These are phyloP conservation scores for Coenobita brevimanus DNA, from an alignment of 1,140 invertebrate genomes.

Conservation along the genomic window DNA sequence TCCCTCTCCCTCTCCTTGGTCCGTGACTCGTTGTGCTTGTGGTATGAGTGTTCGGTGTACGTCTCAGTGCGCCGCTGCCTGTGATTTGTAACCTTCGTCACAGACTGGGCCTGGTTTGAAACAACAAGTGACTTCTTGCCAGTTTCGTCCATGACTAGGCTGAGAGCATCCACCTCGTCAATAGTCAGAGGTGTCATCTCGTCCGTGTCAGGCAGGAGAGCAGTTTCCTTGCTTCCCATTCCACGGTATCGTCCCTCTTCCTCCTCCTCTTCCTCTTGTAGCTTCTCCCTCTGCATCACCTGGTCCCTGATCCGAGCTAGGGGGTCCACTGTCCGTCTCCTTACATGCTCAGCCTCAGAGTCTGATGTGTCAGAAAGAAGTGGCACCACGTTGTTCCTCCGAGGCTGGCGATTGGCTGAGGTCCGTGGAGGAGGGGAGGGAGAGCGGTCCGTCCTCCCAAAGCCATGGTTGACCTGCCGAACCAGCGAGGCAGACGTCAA, in stretches of 20 bases:
- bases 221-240: neutral
- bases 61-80: constrained; percentile 7
- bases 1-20: constrained; percentile 20
- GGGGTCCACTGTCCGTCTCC: constrained; percentile 43
- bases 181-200: constrained; percentile 69
- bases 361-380: constrained; percentile 65
- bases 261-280: constrained; percentile 64
- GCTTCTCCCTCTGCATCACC: constrained; percentile 60
- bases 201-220: constrained; percentile 2
- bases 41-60: neutral
- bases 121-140: constrained; percentile 59
- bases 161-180: constrained; percentile 68
- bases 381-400: constrained; percentile 44
- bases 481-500: constrained; percentile 63
- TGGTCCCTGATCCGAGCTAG: constrained; percentile 63
- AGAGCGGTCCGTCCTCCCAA: constrained; percentile 61
- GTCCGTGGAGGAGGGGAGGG: constrained; percentile 58
- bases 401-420: neutral
- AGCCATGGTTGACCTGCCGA: constrained; percentile 63
- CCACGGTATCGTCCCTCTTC: constrained; percentile 30
- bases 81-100: constrained; percentile 33
- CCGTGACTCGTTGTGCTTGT: constrained; percentile 21
- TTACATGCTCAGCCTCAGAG: constrained; percentile 55
- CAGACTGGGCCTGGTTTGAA: constrained; percentile 36
- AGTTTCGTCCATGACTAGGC: constrained; percentile 59